Evolutionary conservation across 1,140 invertebrate genomes (phyloP), one percentile per base, ranked within the genome.

Genomic region (Polypedilum vanderplanki): DNA sequence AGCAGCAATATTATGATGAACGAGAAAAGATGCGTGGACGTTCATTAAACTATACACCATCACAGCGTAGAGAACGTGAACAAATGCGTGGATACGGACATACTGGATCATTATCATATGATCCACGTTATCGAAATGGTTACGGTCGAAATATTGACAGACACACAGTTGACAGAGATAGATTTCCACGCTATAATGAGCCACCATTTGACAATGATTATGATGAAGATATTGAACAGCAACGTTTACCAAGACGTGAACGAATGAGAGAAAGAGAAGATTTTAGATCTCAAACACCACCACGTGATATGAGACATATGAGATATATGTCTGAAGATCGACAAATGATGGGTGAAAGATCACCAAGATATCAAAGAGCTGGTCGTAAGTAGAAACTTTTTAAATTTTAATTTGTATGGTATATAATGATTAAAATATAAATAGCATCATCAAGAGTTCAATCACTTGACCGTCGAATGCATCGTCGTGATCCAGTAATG

Each of bases 161-260:
- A 0, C 81, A 83, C 40, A 83, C 81, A 0, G 80, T 83, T 12
- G 81, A 83, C 67, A 77, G 81, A 7, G 81, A 83, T 64, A 79
- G 81, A 12, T 67, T 67, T 8, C 64, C 64, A 67, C 15, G 18
- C n/a, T 67, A 67, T 67, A 20, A 17, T 18, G 64, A 67, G 18
- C n/a, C 15, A 7, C 18, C 18, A 8, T 20, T 7, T 18, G 64
- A 67, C 8, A 2, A 67, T 67, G n/a, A 17, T 67, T 1, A 67
- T 67, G 64, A 18, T 67, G 64, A 67, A 8, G 64, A 67, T 67
- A 17, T 67, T 67, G 64, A 67, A 46, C 41, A 46, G 41, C 41
- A 67, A 67, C 18, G 18, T 17, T 17, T 67, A 8, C n/a, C 64
- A 8, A 67, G 64, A 67, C 64, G 64, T 18, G 64, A 67, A 3